Base-by-base conservation (phyloP, 2,888 invertebrate species). In the Meghimatium bilineatum region DNA sequence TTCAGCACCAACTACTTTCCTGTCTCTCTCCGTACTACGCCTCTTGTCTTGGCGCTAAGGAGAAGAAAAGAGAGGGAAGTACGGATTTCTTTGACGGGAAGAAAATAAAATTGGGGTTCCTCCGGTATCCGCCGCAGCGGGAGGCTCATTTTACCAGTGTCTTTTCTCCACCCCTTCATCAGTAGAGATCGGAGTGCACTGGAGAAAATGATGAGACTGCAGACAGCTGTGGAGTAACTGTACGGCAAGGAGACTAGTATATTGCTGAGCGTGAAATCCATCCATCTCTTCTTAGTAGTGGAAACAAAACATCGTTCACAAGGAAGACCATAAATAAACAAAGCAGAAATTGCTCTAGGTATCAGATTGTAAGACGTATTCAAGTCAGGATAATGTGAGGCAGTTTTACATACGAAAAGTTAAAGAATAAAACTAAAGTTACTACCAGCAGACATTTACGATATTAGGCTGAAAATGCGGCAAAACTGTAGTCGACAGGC, bases 61-160 rank as follows among this genome's bases (percentile, higher is more conserved):
- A 36, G n/a, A 38, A 77, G 52, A 77, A 63, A 36, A 38, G n/a
- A 60, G 8, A 38, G 60, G 77, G 77, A 34, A 60, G 77, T 38
- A 36, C 56, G 29, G 52, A 10, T 1, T 44, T 67, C 67, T 79
- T 67, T 67, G 66, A 67, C 79, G 67, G 26, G 52, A 67, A 38
- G 69, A 52, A 79, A 79, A 79, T 29, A 23, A 63, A 77, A 77
- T 23, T 60, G 63, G 63, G 34, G 26, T 23, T 79, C 29, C 79
- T 67, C 56, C 80, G 56, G 60, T 80, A 80, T 80, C 72, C 52
- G 56, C 71, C 80, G 38, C 80, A 23, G 60, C 52, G 80, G 80
- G 52, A 63, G 44, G n/a, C 66, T 79, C 79, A 23, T 79, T 32
- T 79, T 69, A 79, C 49, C 66, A 49, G 17, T 49, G 60, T 38